These are phyloP conservation scores for Diorhabda elongata DNA, from an alignment of 1,140 invertebrate species.

Conservation along the genomic window DNA sequence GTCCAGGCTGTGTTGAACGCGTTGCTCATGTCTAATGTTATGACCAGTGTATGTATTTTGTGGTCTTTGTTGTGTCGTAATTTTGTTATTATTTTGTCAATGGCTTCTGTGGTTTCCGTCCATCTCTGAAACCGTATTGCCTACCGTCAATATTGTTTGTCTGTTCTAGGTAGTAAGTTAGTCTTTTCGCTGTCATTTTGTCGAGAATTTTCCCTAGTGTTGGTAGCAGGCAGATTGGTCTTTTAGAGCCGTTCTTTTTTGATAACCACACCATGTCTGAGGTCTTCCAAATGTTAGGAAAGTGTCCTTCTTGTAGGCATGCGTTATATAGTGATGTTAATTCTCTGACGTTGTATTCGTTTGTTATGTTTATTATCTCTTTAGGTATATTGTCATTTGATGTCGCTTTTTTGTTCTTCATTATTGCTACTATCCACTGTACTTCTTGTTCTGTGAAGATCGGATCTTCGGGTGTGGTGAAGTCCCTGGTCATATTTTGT, in stretches of 20 bases:
- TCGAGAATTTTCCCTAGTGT: not conserved
- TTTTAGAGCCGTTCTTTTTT: not conserved
- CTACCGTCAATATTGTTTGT: not conserved
- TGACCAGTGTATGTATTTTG: conserved; percentile 11
- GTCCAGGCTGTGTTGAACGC: conserved; percentile 24
- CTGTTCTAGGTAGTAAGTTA: not conserved
- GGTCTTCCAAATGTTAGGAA: conserved; percentile 3
- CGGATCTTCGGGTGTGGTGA: not conserved
- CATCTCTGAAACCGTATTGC: conserved; percentile 26
- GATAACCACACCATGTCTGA: conserved; percentile 3
- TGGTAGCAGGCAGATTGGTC: not conserved
- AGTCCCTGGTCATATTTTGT: not conserved
- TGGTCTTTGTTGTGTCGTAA: not conserved
- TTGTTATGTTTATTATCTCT: not conserved
- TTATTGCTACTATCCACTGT: not conserved
- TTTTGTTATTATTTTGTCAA: conserved; percentile 2
- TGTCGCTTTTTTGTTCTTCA: conserved; percentile 5
- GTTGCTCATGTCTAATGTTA: conserved; percentile 18
- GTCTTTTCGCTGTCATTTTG: not conserved
- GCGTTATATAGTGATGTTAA: not conserved
- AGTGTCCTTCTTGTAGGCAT: not conserved
- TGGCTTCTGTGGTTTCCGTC: conserved; percentile 15
- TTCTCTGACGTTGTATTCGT: not conserved
- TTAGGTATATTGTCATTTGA: not conserved
- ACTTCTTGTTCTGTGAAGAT: not conserved